Evolutionary conservation across 1,140 invertebrate genomes (phyloP).

Genomic region (Condylostylus longicornis): DNA sequence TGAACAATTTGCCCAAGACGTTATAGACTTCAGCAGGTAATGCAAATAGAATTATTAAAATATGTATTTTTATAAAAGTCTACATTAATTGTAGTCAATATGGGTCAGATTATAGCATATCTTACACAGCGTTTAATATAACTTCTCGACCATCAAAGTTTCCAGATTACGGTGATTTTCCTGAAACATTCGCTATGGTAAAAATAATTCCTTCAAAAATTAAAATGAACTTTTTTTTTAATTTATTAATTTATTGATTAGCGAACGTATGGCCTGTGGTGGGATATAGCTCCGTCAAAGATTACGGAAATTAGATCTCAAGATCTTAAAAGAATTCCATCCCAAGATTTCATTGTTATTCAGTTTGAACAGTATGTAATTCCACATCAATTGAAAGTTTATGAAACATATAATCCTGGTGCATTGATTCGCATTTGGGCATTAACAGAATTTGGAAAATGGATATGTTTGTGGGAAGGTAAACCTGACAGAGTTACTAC

Average conservation of each 20-base stretch:
- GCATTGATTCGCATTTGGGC: slow-evolving; percentile 72
- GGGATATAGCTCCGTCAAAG: slow-evolving; percentile 59
- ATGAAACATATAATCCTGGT: slow-evolving; percentile 83
- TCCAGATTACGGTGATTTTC: slow-evolving; percentile 78
- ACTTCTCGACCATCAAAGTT: slow-evolving; percentile 67
- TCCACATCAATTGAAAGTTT: slow-evolving; percentile 61
- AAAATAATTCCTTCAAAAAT: slow-evolving; percentile 13
- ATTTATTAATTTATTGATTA: slow-evolving; percentile 32
- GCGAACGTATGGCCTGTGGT: slow-evolving; percentile 83
- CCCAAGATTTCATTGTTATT: slow-evolving; percentile 74
- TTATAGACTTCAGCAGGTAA: slow-evolving; percentile 72
- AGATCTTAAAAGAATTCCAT: slow-evolving; percentile 46
- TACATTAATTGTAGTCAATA: too few species aligned
- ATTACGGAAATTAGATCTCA: slow-evolving; percentile 55
- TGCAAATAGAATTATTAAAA: too few species aligned
- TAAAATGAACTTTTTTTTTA: neutral
- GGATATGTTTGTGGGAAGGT: slow-evolving; percentile 66
- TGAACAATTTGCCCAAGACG: slow-evolving; percentile 51
- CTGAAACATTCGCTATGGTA: slow-evolving; percentile 79
- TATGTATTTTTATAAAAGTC: too few species aligned
- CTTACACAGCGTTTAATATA: slow-evolving; percentile 74
- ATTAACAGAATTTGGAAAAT: slow-evolving; percentile 37
- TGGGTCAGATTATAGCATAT: slow-evolving; percentile 71
- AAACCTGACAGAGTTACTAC: slow-evolving; percentile 37
- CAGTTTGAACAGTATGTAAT: slow-evolving; percentile 59